These are phyloP conservation scores for Papilio protenor DNA, from an alignment of 2,888 invertebrate genomes.

Conservation along the genomic window DNA sequence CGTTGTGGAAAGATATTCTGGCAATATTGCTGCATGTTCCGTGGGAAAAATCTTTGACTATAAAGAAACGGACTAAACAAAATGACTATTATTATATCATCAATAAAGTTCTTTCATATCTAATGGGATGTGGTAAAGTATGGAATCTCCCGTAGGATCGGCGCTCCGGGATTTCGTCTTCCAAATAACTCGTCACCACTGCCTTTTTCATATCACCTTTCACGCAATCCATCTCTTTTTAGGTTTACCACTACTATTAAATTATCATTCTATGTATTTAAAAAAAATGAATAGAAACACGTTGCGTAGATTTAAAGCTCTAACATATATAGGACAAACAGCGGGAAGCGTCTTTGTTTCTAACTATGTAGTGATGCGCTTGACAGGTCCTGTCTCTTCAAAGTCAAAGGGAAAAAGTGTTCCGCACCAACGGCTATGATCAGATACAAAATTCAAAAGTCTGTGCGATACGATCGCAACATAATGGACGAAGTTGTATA, in stretches of 20 bases:
- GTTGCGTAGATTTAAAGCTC: no score
- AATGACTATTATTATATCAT: not conserved
- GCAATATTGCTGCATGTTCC: constrained; percentile 39
- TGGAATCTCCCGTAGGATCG: no score
- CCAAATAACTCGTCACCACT: no score
- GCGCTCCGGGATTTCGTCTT: no score
- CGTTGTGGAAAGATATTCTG: constrained; percentile 15
- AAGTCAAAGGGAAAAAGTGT: constrained; percentile 24
- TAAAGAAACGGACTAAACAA: not conserved
- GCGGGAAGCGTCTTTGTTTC: no score
- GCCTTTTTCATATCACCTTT: no score
- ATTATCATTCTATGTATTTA: no score
- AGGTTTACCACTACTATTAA: no score
- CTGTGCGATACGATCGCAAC: constrained; percentile 54
- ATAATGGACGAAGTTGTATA: constrained; percentile 59
- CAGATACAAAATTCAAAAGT: constrained; percentile 59
- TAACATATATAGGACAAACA: no score
- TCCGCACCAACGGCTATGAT: constrained; percentile 47
- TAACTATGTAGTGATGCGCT: not conserved
- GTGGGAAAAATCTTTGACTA: not conserved
- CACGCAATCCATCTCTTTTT: no score
- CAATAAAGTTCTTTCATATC: not conserved
- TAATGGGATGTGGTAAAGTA: no score
- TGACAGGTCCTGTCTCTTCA: not conserved
- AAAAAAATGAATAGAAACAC: no score